Evolutionary conservation across 2,888 invertebrate species (phyloP), one percentile per base, ranked within the genome.

Genomic region (Amiota mariae): DNA sequence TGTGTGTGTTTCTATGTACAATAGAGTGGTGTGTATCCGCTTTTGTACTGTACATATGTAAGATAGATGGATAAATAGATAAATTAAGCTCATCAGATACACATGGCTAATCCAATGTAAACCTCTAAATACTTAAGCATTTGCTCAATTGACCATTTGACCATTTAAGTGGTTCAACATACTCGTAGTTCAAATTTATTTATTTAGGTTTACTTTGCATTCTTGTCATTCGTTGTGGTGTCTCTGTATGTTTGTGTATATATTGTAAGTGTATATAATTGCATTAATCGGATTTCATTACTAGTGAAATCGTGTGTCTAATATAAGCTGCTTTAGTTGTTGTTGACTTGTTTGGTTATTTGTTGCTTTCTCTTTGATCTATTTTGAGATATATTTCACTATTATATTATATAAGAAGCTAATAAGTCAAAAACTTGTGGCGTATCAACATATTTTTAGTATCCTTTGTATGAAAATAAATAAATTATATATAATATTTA

Each of bases 61-160:
- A 36, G 36, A 36, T 36, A 36, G 36, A 36, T 4, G 6, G 36
- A 36, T 36, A 36, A 6, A 36, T 36, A 36, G 36, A 36, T 36
- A 6, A 6, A 36, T 36, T 36, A 36, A 6, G 36, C 36, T 6
- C 36, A 36, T 36, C 36, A 15, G 9, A 49, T 12, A 18, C 4
- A 10, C 66, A 10, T 48, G 59, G 59, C 59, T 82, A 84, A 84
- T 77, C 74, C 79, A 77, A 78, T 73, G 74, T 75, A 77, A 77
- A 75, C 76, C 47, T 78, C 72, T 86, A 83, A 83, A 78, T 84
- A 82, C 82, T 80, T 72, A 81, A 82, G 86, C 83, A 78, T 82
- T 87, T 87, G 75, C 51, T 84, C 78, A 83, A 85, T 81, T 84
- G 81, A 77, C 76, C 74, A 49, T 76, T 81, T 84, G 81, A 77